Evolutionary conservation across 2,888 invertebrate genomes (phyloP).

Genomic region (Drosophila neotestacea): DNA sequence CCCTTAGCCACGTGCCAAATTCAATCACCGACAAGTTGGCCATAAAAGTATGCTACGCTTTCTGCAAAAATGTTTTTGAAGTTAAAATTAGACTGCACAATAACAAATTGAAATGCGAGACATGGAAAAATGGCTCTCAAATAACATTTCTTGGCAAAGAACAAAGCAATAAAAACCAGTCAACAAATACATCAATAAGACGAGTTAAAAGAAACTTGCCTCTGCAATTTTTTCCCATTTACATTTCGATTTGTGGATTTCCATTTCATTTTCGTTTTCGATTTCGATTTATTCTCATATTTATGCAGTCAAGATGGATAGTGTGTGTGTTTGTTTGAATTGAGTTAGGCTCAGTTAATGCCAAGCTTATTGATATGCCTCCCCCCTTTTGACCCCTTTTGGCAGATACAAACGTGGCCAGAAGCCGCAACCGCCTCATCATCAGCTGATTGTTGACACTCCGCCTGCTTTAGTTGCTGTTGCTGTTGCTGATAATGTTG

Average conservation of each 20-base stretch:
- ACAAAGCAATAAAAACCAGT: constrained; percentile 57
- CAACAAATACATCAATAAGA: constrained; percentile 53
- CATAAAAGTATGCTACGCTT: constrained; percentile 53
- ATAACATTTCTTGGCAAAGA: constrained; percentile 32
- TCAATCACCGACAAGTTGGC: constrained; percentile 35
- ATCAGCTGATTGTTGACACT: constrained; percentile 55
- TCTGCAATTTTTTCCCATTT: constrained; percentile 32
- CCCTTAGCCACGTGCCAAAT: constrained; percentile 30
- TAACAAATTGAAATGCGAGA: constrained; percentile 35
- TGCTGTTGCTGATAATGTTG: constrained; percentile 18
- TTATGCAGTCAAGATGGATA: constrained; percentile 64
- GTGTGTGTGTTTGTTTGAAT: constrained; percentile 29
- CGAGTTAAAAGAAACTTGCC: constrained; percentile 22
- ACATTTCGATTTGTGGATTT: constrained; percentile 45
- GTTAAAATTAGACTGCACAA: constrained; percentile 52
- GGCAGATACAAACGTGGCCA: constrained; percentile 62
- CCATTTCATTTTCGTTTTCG: constrained; percentile 42
- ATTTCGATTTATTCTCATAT: constrained; percentile 71
- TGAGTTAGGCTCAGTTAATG: constrained; percentile 41
- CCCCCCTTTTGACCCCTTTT: constrained; percentile 13
- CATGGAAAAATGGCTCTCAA: constrained; percentile 38
- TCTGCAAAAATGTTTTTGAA: constrained; percentile 45
- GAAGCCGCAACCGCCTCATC: constrained; percentile 15
- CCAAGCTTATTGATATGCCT: constrained; percentile 52
- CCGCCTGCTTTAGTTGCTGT: constrained; percentile 23